Evolutionary conservation across 2,888 invertebrate genomes (phyloP), one percentile per base, ranked within the genome.

Genomic region (Lepidocyrtoides sp.): DNA sequence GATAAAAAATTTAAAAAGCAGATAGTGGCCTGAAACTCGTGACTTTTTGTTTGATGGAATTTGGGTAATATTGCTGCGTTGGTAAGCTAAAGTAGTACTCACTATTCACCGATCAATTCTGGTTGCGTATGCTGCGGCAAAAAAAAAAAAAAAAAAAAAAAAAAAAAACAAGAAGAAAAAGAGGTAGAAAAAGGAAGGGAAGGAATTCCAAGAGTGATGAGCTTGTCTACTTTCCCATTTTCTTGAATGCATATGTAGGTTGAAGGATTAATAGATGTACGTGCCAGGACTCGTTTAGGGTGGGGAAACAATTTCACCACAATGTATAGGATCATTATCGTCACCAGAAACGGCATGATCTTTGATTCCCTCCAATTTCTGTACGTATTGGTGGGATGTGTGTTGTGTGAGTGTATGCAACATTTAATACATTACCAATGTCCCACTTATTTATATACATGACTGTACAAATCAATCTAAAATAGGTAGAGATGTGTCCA

Each of bases 251-350:
- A 91, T 72, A 91, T 91, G 84, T 88, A 91, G 91, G 91, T 72
- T 88, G 91, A 91, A 87, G 91, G 91, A 91, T 91, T 91, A 91
- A 91, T 91, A 87, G 91, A 91, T 91, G 86, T 91, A 91, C 91
- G 91, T 91, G 88, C 87, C 88, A 88, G 66, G 91, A 91, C 91
- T 91, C 14, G 83, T 91, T 91, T 88, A 91, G 88, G 91, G 87
- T 36, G 91, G 91, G 91, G 82, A 87, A 91, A 91, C 86, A 91
- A 91, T 91, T 86, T 86, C 81, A 91, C 91, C 79, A 83, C 72
- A n/a, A n/a, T 48, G 57, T 88, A 75, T 82, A 69, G 29, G n/a
- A 32, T 60, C 41, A 77, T 63, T 14, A 63, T 82, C 44, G 32
- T 32, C 54, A 79, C 12, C 57, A 20, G 54, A 79, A 54, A 29